Evolutionary conservation across 1,140 invertebrate species (phyloP).

Genomic region (Agrypnia vestita): DNA sequence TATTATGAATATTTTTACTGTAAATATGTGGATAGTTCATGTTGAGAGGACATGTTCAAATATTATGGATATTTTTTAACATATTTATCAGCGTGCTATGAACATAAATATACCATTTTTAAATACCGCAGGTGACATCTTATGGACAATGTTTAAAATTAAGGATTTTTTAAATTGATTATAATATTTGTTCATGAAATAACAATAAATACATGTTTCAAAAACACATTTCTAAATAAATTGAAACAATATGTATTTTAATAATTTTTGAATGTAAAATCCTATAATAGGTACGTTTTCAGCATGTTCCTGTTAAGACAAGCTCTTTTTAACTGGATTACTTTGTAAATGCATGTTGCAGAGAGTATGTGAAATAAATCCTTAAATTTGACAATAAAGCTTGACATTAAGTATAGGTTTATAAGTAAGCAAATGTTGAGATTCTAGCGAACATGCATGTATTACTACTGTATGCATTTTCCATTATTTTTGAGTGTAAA

Average conservation of each 20-base stretch:
- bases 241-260: too few species aligned
- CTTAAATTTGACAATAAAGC: constrained; percentile 25
- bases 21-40: constrained; percentile 25
- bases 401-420: constrained; percentile 1
- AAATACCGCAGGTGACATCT: constrained; percentile 25
- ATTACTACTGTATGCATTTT: constrained; percentile 28
- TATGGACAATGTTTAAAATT: constrained; percentile 4
- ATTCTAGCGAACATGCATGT: constrained; percentile 13
- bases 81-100: constrained; percentile 23
- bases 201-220: too few species aligned
- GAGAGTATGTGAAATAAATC: neutral
- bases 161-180: too few species aligned
- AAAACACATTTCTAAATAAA: too few species aligned
- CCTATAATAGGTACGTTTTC: too few species aligned
- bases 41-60: neutral
- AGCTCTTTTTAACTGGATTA: too few species aligned
- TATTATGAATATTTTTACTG: constrained; percentile 40
- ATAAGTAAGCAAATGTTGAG: neutral
- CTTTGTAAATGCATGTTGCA: too few species aligned
- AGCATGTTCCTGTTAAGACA: too few species aligned
- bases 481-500: neutral
- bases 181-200: too few species aligned
- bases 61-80: constrained; percentile 10
- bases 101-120: neutral
- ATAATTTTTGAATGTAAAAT: too few species aligned